Evolutionary conservation across 2,797 vertebrate species (phyloP), one percentile per base, ranked within the genome.

Genomic region (Chlorospingus flavigularis): DNA sequence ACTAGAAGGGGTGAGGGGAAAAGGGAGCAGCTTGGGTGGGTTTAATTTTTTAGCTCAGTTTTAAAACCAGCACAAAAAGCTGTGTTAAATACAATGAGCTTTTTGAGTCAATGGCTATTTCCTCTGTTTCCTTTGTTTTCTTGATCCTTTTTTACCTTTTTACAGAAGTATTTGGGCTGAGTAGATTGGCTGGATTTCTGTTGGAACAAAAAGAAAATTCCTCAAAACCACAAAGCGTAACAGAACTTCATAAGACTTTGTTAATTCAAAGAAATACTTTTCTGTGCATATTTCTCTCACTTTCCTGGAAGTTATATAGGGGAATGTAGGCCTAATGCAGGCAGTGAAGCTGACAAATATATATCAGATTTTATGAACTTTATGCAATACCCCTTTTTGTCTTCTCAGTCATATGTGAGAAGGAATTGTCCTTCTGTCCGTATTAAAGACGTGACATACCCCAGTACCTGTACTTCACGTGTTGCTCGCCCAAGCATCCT

Each of bases 1-100:
- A 55, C 23, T 0, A 0, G 17, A 35, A 62, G 21, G 31, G 6
- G 4, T 9, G 13, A 14, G 17, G 24, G 9, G 9, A 7, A 54
- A 31, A 77, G 11, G 33, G 55, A 55, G 17, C 9, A 40, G 20
- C 20, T 45, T 47, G 45, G 20, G 17, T 6, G 4, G 30, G 7
- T 77, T 62, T 42, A 54, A 48, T 31, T 21, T 62, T 77, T 54
- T 42, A 70, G 14, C 42, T 55, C 0, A 0, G 9, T 62, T 86
- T 70, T 62, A 54, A 62, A 62, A 31, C 17, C 9, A 40, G 55
- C 40, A 18, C 13, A 24, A 48, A 54, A 91, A 61, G 2, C 19
- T 61, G 5, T 35, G 63, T 72, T 80, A 80, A 89, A 78, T 66
- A 51, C n/a, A 85, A 48, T 58, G 25, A 91, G 7, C 17, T 83